A percentile compares a stretch with the other conserved stretches of the same genome.
phyloP scores from a whole-genome alignment of 1,140 invertebrate species.

The Aporrectodea caliginosa region DNA sequence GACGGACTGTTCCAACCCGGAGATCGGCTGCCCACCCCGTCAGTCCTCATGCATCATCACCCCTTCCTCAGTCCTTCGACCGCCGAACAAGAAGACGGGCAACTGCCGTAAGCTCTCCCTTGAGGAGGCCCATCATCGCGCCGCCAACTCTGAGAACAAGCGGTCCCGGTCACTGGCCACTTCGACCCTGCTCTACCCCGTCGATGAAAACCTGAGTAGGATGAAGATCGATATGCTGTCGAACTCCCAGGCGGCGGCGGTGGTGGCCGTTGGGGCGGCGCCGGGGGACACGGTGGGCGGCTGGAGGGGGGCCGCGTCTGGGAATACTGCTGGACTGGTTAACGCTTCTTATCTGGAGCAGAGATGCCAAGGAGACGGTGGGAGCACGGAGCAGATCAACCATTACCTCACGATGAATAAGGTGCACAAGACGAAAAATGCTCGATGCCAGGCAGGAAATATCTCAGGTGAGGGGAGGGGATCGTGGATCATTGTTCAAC shows the following conservation, averaged over 20 bases:
- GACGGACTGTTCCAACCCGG: neutral
- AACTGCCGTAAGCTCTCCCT: neutral
- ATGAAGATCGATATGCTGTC: neutral
- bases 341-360: no score
- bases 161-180: neutral
- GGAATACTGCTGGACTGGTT: no score
- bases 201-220: neutral
- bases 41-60: neutral
- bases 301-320: no score
- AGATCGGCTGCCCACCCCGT: neutral
- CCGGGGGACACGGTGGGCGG: no score
- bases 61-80: neutral
- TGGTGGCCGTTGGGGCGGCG: neutral
- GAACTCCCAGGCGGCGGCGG: no score
- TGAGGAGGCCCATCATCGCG: neutral
- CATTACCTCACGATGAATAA: conserved; percentile 3
- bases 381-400: no score
- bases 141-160: neutral
- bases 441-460: neutral
- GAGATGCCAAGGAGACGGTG: no score
- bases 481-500: neutral
- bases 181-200: neutral
- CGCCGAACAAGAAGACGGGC: neutral
- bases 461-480: neutral
- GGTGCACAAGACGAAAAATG: neutral